Evolutionary conservation across 2,888 invertebrate species (phyloP).

Genomic region (Drosophila setosimentum): DNA sequence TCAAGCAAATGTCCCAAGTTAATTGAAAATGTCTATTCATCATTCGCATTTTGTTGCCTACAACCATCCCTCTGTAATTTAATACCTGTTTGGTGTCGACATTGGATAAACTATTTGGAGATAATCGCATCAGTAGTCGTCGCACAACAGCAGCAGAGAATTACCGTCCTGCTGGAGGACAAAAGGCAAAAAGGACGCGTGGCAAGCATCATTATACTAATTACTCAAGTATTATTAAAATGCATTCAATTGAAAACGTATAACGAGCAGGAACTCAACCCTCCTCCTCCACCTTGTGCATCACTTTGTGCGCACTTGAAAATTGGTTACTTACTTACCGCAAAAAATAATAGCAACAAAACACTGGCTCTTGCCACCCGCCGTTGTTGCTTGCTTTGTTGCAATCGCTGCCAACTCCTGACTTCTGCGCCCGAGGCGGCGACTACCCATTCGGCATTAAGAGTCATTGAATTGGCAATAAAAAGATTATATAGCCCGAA

Average conservation of each 20-base stretch:
- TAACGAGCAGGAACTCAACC: slow-evolving; percentile 58
- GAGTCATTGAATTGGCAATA: slow-evolving; percentile 81
- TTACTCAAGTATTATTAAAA: slow-evolving; percentile 83
- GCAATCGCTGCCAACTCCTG: slow-evolving; percentile 41
- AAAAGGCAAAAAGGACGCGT: slow-evolving; percentile 47
- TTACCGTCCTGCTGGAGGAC: slow-evolving; percentile 26
- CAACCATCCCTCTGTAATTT: slow-evolving; percentile 47
- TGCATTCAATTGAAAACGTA: slow-evolving; percentile 78
- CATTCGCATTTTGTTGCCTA: slow-evolving; percentile 45
- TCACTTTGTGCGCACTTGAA: slow-evolving; percentile 67
- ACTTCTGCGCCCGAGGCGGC: slow-evolving; percentile 65
- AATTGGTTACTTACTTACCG: slow-evolving; percentile 54
- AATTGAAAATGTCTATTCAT: slow-evolving; percentile 83
- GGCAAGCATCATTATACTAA: slow-evolving; percentile 78
- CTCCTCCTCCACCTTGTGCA: slow-evolving; percentile 14
- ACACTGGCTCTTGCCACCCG: slow-evolving; percentile 22
- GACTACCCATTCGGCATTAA: slow-evolving; percentile 54
- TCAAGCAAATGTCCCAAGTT: slow-evolving; percentile 62
- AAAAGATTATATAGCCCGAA: slow-evolving; percentile 82
- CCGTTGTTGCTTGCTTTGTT: slow-evolving; percentile 22
- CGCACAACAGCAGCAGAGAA: slow-evolving; percentile 35
- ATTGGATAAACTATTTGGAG: slow-evolving; percentile 48
- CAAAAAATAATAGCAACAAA: slow-evolving; percentile 40
- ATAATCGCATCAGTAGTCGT: slow-evolving; percentile 64
- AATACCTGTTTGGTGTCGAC: slow-evolving; percentile 61